A percentile compares a stretch with the other conserved stretches of the same genome.
These are phyloP conservation scores for Parambassis ranga DNA, from an alignment of 2,797 vertebrate species.

Conservation along the genomic window DNA sequence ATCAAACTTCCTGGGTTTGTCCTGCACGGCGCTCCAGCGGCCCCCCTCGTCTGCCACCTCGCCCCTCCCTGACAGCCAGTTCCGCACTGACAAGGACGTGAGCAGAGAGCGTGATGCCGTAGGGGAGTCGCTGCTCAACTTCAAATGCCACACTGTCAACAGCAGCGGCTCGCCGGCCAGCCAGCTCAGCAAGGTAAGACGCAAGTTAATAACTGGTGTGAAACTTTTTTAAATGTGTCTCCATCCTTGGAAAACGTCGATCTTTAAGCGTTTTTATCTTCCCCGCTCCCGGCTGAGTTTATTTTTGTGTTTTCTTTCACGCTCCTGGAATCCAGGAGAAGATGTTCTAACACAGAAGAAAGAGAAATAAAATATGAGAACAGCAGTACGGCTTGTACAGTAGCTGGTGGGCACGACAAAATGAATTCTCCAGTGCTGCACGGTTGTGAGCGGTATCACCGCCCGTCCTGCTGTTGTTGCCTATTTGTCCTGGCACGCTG, in stretches of 20 bases:
- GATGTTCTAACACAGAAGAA: neutral
- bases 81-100: conserved; percentile 50
- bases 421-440: conserved; percentile 8
- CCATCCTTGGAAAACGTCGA: neutral
- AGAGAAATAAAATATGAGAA: conserved; percentile 19
- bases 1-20: conserved; percentile 84
- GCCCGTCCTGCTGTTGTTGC: conserved; percentile 24
- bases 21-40: conserved; percentile 84
- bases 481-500: conserved; percentile 35
- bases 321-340: neutral
- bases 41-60: conserved; percentile 41
- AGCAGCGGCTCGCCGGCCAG: conserved; percentile 77
- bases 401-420: conserved; percentile 32
- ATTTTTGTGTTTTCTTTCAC: neutral
- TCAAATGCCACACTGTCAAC: conserved; percentile 88
- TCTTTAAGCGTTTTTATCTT: neutral
- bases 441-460: conserved; percentile 28
- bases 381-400: conserved; percentile 16
- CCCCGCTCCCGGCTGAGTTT: neutral
- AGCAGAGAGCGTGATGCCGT: conserved; percentile 41
- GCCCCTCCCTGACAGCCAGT: conserved; percentile 41
- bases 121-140: conserved; percentile 81
- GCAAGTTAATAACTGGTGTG: conserved; percentile 21
- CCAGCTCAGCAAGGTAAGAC: conserved; percentile 84
- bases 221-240: conserved; percentile 20